Conservation (phyloP, 2,113 vertebrate genomes). For the Callorhinus ursinus region DNA sequence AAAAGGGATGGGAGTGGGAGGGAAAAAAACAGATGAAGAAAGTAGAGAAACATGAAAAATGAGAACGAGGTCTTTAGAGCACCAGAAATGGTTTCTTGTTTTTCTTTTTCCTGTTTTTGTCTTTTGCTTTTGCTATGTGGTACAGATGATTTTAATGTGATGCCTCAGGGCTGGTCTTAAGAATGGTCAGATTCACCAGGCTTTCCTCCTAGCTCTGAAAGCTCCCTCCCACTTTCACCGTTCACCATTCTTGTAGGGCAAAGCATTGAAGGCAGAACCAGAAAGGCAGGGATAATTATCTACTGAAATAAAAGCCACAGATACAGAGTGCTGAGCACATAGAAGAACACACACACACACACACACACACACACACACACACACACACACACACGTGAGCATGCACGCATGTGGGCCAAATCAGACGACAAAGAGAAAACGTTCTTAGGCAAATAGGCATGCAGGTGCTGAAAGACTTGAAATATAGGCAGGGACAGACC, state of each 20-base stretch:
- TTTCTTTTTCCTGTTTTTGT: neutral
- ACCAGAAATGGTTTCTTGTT: neutral
- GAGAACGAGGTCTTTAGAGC: neutral
- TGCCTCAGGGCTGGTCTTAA: neutral
- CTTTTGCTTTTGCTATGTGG: neutral
- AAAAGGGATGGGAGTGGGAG: neutral
- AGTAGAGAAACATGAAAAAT: neutral
- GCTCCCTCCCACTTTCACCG: neutral
- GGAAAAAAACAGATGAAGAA: neutral
- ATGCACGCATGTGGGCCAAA: neutral
- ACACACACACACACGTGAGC: neutral
- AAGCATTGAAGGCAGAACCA: slow-evolving; percentile 50
- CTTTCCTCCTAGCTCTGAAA: neutral
- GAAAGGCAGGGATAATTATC: neutral
- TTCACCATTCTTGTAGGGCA: neutral
- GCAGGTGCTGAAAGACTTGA: neutral
- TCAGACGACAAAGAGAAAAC: neutral
- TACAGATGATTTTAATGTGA: neutral
- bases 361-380: no score
- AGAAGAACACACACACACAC: neutral
- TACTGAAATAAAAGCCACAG: slow-evolving; percentile 20
- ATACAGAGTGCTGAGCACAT: neutral
- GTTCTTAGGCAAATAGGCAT: neutral
- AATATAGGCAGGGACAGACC: neutral
- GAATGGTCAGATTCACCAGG: neutral